Base-by-base conservation (phyloP, 2,888 invertebrate species). In the Geophilus truncorum region DNA sequence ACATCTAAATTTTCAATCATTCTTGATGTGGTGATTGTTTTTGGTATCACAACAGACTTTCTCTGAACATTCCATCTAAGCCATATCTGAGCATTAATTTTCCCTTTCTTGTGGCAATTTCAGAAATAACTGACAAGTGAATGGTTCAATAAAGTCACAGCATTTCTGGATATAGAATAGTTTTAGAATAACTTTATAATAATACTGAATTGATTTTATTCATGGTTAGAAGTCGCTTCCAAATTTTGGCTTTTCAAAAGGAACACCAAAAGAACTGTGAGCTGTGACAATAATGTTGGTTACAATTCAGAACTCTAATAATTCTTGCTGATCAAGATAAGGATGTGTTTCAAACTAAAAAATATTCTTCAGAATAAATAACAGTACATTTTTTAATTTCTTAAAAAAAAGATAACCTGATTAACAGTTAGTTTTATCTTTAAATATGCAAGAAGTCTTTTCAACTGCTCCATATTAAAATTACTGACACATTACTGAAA, bases 401-500 rank as follows among this genome's bases (percentile, higher is more conserved):
- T 7, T 34, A 34, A 51, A 51, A 18, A 25, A 6, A 15, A 18
- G n/a, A 18, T 78, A 84, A 91, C 92, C 89, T 93, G 93, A 81
- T 92, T 85, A 86, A 87, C 88, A 78, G 91, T 90, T 51, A 92
- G 94, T 82, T 90, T 90, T 80, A 93, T 89, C 79, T 87, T 88
- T 2, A 91, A 90, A 70, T 89, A 89, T 30, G 90, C 88, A 57
- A 92, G 85, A 81, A 96, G 87, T 80, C 92, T 89, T 80, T 89
- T 88, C 81, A 96, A 89, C 88, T 96, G 96, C 25, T 89, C 88
- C 34, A 88, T 88, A 86, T 92, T 95, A 86, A 94, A 92, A 86
- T 96, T 96, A 0, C 95, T 96, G 5, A 96, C 86, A 0, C 96
- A n/a, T n/a, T n/a, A n/a, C n/a, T n/a, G n/a, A n/a, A n/a, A n/a